Base-by-base conservation (phyloP, 2,113 vertebrate genomes). In the Notarius lentiginosus region DNA sequence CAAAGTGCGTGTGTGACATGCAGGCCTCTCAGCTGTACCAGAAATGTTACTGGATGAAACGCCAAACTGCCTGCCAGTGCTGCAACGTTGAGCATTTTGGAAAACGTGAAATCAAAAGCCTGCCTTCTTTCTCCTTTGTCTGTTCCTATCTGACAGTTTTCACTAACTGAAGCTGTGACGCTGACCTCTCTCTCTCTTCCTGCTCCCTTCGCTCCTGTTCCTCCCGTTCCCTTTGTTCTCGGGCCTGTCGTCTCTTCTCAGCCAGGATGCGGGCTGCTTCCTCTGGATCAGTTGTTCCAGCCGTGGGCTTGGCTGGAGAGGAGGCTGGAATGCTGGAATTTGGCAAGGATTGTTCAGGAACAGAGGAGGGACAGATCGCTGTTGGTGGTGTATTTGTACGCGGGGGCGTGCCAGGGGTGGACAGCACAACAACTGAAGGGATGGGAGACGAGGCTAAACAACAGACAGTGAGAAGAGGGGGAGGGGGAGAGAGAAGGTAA, bases 161-260 rank as follows among this genome's bases (percentile, higher is more conserved):
- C 5, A 24, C 24, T 1, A 20, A 20, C 18, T 12, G 24, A 14
- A 61, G 10, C 56, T 41, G 58, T 41, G 30, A 87, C n/a, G 89
- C 95, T 94, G 87, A 98, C 98, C 96, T 97, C 88, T 97, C 96
- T 87, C 89, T 96, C 91, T 97, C 97, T 55, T 96, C 97, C 92
- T 96, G 96, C 85, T 97, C 95, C 5, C 90, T 94, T 15, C 95
- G 95, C 89, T 98, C 97, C 90, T 96, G 95, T 86, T 99, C 97
- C 63, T 99, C 98, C 0, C 95, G 92, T 90, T 99, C 98, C 56
- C 97, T 94, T 93, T 98, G 98, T 92, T 99, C 97, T 0, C 98
- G 94, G 0, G 98, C 98, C 89, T 98, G 97, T 8, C 97, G 93
- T 12, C 98, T 95, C 84, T 96, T 99, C 94, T 98, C 98, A 0